Evolutionary conservation across 1,140 invertebrate species (phyloP).

Genomic region (Penaeus chinensis): DNA sequence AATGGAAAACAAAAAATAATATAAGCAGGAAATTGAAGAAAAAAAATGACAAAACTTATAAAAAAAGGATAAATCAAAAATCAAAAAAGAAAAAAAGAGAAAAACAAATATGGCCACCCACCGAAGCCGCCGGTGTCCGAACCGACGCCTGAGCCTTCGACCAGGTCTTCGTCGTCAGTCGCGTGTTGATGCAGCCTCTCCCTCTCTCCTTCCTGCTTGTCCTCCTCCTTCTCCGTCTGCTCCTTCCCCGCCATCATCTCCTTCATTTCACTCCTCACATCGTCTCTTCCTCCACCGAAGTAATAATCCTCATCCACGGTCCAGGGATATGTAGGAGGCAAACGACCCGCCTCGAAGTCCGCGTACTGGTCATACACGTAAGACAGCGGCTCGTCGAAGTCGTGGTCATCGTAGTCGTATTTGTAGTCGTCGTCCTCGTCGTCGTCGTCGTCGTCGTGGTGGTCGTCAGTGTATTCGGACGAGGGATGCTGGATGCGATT

Average conservation of each 20-base stretch:
- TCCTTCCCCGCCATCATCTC: background rate
- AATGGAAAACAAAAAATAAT: too few relatives aligned
- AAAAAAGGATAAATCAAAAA: too few relatives aligned
- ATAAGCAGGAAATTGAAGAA: too few relatives aligned
- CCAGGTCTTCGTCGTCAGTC: background rate
- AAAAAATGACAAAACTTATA: too few relatives aligned
- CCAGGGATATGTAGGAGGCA: background rate
- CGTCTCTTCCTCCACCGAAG: background rate
- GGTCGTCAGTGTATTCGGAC: slow-evolving; percentile 38
- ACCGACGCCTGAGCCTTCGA: background rate
- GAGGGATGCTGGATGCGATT: background rate
- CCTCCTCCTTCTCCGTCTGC: slow-evolving; percentile 1
- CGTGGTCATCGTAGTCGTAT: background rate
- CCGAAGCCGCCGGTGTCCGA: background rate
- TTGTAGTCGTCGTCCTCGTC: slow-evolving; percentile 22
- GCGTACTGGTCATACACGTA: slow-evolving; percentile 47
- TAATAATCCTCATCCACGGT: background rate
- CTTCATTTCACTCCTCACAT: background rate
- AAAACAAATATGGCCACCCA: background rate
- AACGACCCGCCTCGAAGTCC: background rate
- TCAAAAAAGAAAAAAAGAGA: too few relatives aligned
- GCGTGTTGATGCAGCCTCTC: background rate
- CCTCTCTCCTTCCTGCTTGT: background rate
- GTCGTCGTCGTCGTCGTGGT: background rate
- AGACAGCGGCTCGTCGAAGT: slow-evolving; percentile 28